These are phyloP conservation scores for Aphrocallistes beatrix DNA, from an alignment of 37 sponge, comb jelly and placozoan species.

Conservation along the genomic window DNA sequence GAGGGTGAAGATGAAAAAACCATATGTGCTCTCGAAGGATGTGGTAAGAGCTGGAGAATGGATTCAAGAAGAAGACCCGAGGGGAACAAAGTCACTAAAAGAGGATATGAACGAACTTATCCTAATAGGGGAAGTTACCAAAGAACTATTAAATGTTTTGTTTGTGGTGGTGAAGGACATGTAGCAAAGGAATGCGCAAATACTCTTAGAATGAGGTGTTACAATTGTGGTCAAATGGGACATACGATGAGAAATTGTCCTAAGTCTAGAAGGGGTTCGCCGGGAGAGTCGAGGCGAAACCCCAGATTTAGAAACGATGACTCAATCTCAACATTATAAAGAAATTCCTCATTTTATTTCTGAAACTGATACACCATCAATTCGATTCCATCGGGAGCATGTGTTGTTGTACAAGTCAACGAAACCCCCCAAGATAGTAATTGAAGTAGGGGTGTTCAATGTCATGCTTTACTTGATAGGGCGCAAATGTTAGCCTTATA, in stretches of 20 bases:
- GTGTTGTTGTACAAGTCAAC: neutral
- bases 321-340: neutral
- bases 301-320: neutral
- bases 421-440: neutral
- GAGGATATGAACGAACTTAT: slow-evolving; percentile 10
- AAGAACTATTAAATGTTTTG: neutral
- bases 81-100: neutral
- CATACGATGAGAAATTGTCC: neutral
- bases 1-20: neutral
- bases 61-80: neutral
- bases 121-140: neutral
- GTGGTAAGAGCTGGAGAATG: neutral
- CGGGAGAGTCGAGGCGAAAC: neutral
- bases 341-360: neutral
- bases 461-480: neutral
- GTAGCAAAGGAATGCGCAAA: neutral
- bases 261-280: neutral
- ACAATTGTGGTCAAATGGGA: neutral
- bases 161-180: neutral
- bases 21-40: slow-evolving; percentile 11
- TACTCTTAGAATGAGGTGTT: neutral
- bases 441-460: neutral
- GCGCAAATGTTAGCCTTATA: neutral
- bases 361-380: neutral
- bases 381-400: neutral